phyloP scores from a whole-genome alignment of 1,140 invertebrate species.

The Trichonephila clavipes region DNA sequence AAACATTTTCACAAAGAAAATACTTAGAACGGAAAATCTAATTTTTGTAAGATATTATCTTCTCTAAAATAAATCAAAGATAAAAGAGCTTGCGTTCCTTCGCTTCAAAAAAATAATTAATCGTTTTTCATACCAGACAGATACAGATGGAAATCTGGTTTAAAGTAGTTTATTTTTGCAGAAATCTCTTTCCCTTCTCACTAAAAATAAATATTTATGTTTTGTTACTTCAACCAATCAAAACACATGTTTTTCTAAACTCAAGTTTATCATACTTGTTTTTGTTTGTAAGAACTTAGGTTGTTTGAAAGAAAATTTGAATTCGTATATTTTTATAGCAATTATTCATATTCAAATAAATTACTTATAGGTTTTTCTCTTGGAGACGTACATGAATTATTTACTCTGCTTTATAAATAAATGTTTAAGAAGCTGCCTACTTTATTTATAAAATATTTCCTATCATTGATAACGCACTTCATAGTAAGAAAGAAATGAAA shows the following conservation, averaged over 20 bases:
- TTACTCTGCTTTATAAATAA: not conserved
- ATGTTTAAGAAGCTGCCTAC: not conserved
- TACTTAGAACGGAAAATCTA: not conserved
- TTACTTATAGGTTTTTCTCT: not conserved
- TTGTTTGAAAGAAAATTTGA: not conserved
- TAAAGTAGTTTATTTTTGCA: not conserved
- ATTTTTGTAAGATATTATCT: not conserved
- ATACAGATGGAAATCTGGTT: not conserved
- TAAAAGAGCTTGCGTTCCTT: not conserved
- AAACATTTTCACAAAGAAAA: not conserved
- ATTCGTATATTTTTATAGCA: not conserved
- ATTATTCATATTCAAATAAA: not conserved
- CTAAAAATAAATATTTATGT: not conserved
- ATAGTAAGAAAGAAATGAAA: not conserved
- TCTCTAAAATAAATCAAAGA: not conserved
- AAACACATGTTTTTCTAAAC: not conserved
- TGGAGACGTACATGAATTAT: not conserved
- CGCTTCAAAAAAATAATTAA: not conserved
- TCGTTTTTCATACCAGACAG: not conserved
- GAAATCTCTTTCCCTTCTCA: not conserved
- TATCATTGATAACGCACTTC: not conserved
- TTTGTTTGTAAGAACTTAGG: not conserved
- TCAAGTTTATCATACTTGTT: not conserved
- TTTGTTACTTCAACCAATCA: not conserved
- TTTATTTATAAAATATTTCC: not conserved